These are phyloP conservation scores for Mormyrus lacerda DNA, from an alignment of 2,113 vertebrate species.

Conservation along the genomic window DNA sequence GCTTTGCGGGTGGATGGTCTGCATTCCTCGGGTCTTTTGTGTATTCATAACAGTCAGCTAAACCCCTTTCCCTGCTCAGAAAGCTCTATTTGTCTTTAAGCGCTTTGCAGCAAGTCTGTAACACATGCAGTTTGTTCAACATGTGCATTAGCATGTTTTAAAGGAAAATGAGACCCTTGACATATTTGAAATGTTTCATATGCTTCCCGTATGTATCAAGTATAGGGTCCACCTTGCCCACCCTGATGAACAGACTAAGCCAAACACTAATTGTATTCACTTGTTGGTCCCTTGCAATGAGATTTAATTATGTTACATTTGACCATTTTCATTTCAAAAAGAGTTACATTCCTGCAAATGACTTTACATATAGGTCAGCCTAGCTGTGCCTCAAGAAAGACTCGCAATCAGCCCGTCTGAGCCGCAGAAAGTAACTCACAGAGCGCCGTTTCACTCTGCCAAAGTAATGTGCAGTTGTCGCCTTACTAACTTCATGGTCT, in stretches of 20 bases:
- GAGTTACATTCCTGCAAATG: background rate
- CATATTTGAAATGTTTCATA: background rate
- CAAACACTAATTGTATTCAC: background rate
- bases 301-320: background rate
- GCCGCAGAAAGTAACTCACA: background rate
- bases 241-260: background rate
- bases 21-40: background rate
- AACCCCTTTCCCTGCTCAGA: background rate
- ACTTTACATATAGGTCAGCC: background rate
- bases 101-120: background rate
- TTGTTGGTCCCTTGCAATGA: background rate
- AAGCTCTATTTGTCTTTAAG: background rate
- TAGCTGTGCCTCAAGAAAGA: background rate
- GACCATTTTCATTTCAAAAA: background rate
- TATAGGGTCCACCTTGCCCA: background rate
- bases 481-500: background rate
- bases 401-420: background rate
- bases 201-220: background rate
- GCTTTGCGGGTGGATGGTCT: background rate
- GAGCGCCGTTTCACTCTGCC: background rate
- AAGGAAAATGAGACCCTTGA: background rate
- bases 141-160: background rate
- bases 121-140: background rate
- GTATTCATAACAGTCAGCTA: background rate
- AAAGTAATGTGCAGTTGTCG: background rate